Percentiles rank a stretch among this genome's conserved stretches.
Conservation (phyloP, 2,113 vertebrate species). For the Semicossyphus pulcher region DNA sequence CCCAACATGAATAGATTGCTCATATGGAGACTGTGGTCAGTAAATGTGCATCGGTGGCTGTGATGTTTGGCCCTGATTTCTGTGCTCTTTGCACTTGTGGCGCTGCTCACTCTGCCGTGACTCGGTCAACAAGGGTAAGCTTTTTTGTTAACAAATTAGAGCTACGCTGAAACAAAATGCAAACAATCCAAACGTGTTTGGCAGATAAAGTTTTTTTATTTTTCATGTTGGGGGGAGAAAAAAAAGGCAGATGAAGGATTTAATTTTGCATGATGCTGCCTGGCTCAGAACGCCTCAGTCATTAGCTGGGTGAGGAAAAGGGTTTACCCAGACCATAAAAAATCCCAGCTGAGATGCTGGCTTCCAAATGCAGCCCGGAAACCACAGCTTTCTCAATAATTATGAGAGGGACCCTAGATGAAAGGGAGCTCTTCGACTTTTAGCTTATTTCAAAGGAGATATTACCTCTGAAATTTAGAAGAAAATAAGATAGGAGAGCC, state of each 20-base stretch:
- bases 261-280: slow-evolving; percentile 66
- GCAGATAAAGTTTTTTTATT: slow-evolving; percentile 6
- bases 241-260: slow-evolving; percentile 53
- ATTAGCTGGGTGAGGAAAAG: slow-evolving; percentile 70
- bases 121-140: slow-evolving; percentile 63
- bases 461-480: slow-evolving; percentile 63
- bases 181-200: slow-evolving; percentile 64
- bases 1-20: too few species aligned
- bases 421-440: slow-evolving; percentile 69
- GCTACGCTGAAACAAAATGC: slow-evolving; percentile 50
- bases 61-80: slow-evolving; percentile 7
- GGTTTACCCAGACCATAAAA: slow-evolving; percentile 71
- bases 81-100: slow-evolving; percentile 34
- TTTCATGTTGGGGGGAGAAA: background rate
- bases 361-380: slow-evolving; percentile 52
- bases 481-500: slow-evolving; percentile 58
- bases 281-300: slow-evolving; percentile 61
- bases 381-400: slow-evolving; percentile 73
- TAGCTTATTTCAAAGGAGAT: slow-evolving; percentile 61
- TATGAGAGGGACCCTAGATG: slow-evolving; percentile 66
- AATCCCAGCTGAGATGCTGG: slow-evolving; percentile 67
- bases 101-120: slow-evolving; percentile 50
- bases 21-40: background rate
- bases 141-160: slow-evolving; percentile 73
- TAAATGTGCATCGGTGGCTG: slow-evolving; percentile 1